These are phyloP conservation scores for Sarcophaga variegata DNA, from an alignment of 2,888 invertebrate species.

Conservation along the genomic window DNA sequence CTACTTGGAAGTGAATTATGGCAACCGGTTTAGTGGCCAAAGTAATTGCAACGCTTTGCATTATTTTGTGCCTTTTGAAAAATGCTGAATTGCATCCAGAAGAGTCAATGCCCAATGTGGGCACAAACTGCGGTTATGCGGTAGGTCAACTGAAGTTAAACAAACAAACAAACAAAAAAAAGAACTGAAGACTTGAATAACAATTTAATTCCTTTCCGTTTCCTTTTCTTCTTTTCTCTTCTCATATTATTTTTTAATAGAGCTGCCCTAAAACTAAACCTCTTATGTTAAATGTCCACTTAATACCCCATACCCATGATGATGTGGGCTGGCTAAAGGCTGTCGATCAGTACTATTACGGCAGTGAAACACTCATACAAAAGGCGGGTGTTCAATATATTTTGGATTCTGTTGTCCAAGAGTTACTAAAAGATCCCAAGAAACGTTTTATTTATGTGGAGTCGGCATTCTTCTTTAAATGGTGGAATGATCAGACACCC, in stretches of 20 bases:
- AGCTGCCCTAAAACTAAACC: slow-evolving; percentile 85
- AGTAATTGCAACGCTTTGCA: slow-evolving; percentile 52
- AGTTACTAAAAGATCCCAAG: slow-evolving; percentile 87
- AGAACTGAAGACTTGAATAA: neutral
- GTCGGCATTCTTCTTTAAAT: slow-evolving; percentile 92
- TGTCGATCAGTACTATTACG: slow-evolving; percentile 95
- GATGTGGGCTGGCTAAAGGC: slow-evolving; percentile 98
- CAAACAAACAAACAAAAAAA: no score
- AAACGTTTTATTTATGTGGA: slow-evolving; percentile 95
- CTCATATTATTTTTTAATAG: slow-evolving; percentile 81
- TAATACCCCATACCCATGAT: slow-evolving; percentile 94
- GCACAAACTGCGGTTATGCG: slow-evolving; percentile 75
- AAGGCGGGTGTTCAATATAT: slow-evolving; percentile 95
- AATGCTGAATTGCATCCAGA: slow-evolving; percentile 66
- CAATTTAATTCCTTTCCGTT: no score
- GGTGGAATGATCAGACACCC: slow-evolving; percentile 89
- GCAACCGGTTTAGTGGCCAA: slow-evolving; percentile 45
- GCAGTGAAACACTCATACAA: slow-evolving; percentile 87
- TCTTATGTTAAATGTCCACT: slow-evolving; percentile 89
- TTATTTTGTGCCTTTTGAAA: slow-evolving; percentile 35
- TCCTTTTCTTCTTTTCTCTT: neutral
- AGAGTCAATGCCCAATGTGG: slow-evolving; percentile 69
- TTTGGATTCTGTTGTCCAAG: slow-evolving; percentile 91
- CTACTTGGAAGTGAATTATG: slow-evolving; percentile 24
- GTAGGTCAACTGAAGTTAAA: slow-evolving; percentile 71